Conservation (phyloP, 2,797 vertebrate species). For the Cossypha polioptera region DNA sequence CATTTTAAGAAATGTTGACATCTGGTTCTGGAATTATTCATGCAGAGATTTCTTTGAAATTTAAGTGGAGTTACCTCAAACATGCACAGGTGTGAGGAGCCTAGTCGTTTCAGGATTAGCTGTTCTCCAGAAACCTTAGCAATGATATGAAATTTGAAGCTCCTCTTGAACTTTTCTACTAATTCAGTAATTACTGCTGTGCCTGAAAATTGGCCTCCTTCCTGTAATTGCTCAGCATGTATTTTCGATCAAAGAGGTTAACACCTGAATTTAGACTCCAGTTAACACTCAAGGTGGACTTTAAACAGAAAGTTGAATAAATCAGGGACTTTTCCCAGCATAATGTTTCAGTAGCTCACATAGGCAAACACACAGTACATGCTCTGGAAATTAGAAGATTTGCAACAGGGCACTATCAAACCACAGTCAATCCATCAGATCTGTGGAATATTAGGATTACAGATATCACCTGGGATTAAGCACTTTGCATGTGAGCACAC, state of each 20-base stretch:
- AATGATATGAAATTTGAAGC: slow-evolving; percentile 91
- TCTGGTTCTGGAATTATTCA: slow-evolving; percentile 16
- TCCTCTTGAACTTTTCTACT: slow-evolving; percentile 91
- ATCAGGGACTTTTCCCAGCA: slow-evolving; percentile 73
- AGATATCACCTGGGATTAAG: not conserved
- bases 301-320: slow-evolving; percentile 55
- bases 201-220: slow-evolving; percentile 82
- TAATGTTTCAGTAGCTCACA: slow-evolving; percentile 72
- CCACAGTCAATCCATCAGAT: not conserved
- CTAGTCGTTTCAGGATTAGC: slow-evolving; percentile 84
- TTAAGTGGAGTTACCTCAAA: slow-evolving; percentile 46
- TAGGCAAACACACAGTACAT: not conserved
- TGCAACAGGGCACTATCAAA: not conserved
- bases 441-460: not conserved
- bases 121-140: slow-evolving; percentile 87
- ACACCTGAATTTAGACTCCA: slow-evolving; percentile 85
- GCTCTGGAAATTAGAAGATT: slow-evolving; percentile 22
- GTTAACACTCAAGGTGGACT: slow-evolving; percentile 81
- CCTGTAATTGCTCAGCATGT: slow-evolving; percentile 82
- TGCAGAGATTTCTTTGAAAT: slow-evolving; percentile 65
- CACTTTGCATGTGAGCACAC: not conserved
- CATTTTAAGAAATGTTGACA: slow-evolving; percentile 7
- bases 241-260: slow-evolving; percentile 80
- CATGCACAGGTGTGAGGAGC: slow-evolving; percentile 74
- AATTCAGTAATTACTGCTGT: slow-evolving; percentile 98